These are phyloP conservation scores for Epistrophella euchroma DNA, from an alignment of 2,888 invertebrate genomes.

Conservation along the genomic window DNA sequence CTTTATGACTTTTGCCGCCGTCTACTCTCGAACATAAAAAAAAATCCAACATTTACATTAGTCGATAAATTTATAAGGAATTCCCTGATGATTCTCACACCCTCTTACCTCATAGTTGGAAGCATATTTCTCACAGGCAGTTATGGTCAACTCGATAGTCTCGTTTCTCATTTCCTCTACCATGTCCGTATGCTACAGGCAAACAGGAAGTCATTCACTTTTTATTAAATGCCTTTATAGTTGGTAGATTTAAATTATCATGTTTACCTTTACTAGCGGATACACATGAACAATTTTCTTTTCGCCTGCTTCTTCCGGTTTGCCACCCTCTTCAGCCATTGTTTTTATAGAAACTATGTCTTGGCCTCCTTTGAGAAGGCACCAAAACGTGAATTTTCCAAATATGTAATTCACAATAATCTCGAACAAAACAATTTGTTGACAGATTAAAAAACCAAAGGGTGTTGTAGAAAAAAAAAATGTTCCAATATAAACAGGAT, in stretches of 20 bases:
- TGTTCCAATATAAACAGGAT: neutral
- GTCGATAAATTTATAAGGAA: slow-evolving; percentile 1
- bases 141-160: slow-evolving; percentile 94
- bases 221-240: slow-evolving; percentile 25
- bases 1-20: slow-evolving; percentile 96
- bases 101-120: slow-evolving; percentile 90
- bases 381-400: slow-evolving; percentile 21
- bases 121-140: slow-evolving; percentile 96
- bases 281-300: slow-evolving; percentile 92
- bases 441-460: slow-evolving; percentile 43
- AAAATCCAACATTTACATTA: neutral
- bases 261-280: slow-evolving; percentile 91
- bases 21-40: slow-evolving; percentile 84
- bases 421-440: slow-evolving; percentile 19
- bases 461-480: neutral
- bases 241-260: slow-evolving; percentile 49
- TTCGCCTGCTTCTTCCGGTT: slow-evolving; percentile 81
- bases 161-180: slow-evolving; percentile 95
- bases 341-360: slow-evolving; percentile 38
- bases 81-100: neutral
- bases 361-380: slow-evolving; percentile 7
- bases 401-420: slow-evolving; percentile 16
- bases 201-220: slow-evolving; percentile 28
- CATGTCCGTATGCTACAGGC: slow-evolving; percentile 93
- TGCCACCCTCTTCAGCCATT: slow-evolving; percentile 82